Conservation (phyloP, 2,113 vertebrate species). For the Lycaon pictus region DNA sequence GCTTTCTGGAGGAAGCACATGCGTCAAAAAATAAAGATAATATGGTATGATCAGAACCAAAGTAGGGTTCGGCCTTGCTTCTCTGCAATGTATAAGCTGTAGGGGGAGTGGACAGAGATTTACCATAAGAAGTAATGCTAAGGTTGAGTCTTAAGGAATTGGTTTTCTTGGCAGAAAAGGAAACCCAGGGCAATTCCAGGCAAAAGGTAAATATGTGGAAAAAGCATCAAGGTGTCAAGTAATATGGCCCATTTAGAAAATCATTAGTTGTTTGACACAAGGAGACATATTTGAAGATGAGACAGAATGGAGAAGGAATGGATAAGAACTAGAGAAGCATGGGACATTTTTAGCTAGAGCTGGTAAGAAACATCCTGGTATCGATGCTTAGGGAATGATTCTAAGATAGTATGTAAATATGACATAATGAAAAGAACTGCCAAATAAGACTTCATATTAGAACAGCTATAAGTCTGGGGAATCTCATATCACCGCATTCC, state of each 20-base stretch:
- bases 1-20: neutral
- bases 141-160: neutral
- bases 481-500: neutral
- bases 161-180: neutral
- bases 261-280: neutral
- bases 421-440: neutral
- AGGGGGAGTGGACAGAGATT: neutral
- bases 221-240: neutral
- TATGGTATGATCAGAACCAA: neutral
- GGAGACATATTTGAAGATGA: neutral
- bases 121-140: neutral
- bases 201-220: neutral
- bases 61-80: neutral
- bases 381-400: neutral
- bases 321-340: neutral
- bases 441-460: neutral
- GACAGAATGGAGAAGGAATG: neutral
- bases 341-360: neutral
- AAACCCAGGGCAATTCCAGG: neutral
- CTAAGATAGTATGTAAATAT: neutral
- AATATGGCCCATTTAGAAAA: neutral
- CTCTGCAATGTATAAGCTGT: neutral
- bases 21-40: neutral
- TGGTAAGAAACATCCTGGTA: neutral
- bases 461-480: neutral